Base-by-base conservation (phyloP, 2,113 vertebrate species). In the Steatornis caripensis region DNA sequence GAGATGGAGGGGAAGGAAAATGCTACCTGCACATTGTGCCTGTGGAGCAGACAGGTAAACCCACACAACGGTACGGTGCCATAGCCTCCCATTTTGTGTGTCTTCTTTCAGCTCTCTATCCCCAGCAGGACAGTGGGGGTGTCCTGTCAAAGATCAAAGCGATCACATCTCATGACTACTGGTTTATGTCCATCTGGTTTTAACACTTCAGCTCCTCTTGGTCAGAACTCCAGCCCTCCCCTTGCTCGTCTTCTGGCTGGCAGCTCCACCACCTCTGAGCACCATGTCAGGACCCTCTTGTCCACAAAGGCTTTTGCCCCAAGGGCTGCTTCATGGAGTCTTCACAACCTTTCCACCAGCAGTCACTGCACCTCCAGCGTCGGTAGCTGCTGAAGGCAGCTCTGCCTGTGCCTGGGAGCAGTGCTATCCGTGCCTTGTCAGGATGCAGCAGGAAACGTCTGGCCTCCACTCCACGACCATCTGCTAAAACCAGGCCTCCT, bases 401-500 rank as follows among this genome's bases (percentile, higher is more conserved):
- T 1, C 34, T 32, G 69, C 77, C 12, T 23, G 13, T 23, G 75
- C 71, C 75, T 39, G 55, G 81, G 91, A 96, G 85, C 4, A 0
- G 15, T 54, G 76, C 92, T 96, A 53, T 93, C 60, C 1, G 68
- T 74, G 90, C 87, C 93, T 94, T 12, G 27, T 90, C 90, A 70
- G 95, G 81, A 93, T 51, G 24, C 95, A 93, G 94, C 89, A 94
- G 95, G 95, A 90, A 97, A 78, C 2, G 95, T 95, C 92, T 95
- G 96, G 95, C 94, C 92, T 91, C 77, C 8, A 8, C 92, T 95
- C 92, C 15, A 0, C 5, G 6, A 89, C 96, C 97, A 95, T 97
- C 94, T 97, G 97, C 95, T 97, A 11, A 76, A 97, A 93, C 77
- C 92, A 95, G 93, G 94, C 94, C 91, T 93, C 49, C 87, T 66